Evolutionary conservation across 2,888 invertebrate species (phyloP), one percentile per base, ranked within the genome.

Genomic region (Hypomecis atomaria): DNA sequence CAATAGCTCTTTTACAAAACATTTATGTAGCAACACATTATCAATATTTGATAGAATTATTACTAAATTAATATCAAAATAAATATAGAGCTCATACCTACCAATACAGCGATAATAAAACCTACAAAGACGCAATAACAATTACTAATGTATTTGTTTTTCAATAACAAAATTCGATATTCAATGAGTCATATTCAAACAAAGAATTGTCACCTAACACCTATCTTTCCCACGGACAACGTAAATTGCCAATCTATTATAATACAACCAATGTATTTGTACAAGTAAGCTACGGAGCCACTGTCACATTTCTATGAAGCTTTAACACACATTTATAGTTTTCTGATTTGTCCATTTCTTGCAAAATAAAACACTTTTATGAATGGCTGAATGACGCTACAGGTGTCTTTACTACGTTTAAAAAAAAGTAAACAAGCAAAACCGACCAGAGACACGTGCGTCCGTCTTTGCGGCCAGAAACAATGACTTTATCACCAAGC

Each of bases 351-450:
- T 23, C 23, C 40, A 4, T 49, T 47, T 5, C 23, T 52, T 10
- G 33, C 78, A 72, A 61, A 70, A 61, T 70, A 71, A 69, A 74
- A 74, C 74, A 78, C 76, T 54, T 75, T 54, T 55, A 74, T 86
- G 84, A 91, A 91, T 89, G 79, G 81, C 87, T 57, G 84, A 91
- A 91, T 88, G 79, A 81, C 88, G 58, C 91, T 74, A 83, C 90
- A 90, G 90, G 92, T 92, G 91, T 81, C 87, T 73, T 62, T 74
- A 78, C 75, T 83, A 86, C 78, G 72, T 50, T 65, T 65, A 79
- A 83, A 85, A 85, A 82, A 83, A 80, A 78, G 81, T 78, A 84
- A 87, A 87, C 84, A 86, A 82, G 85, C 84, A 81, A 85, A 87
- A 84, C 87, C 84, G 83, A 82, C 82, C 79, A 80, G 72, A 85